Evolutionary conservation across 2,113 vertebrate species (phyloP), one percentile per base, ranked within the genome.

Genomic region (Cnemophilus loriae): DNA sequence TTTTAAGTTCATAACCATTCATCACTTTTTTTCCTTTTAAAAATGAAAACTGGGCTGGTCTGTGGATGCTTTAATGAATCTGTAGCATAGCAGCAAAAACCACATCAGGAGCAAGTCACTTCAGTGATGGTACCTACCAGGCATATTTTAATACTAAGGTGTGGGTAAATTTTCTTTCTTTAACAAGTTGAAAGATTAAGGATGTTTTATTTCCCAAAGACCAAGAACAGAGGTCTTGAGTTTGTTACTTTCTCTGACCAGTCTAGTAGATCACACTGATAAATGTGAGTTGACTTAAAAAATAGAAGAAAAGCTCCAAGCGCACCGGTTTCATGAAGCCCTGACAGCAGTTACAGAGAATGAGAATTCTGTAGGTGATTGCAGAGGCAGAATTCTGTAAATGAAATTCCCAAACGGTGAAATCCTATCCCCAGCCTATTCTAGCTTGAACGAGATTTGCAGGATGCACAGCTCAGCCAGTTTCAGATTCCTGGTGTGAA

Each of bases 401-500:
- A 55, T 86, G 68, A 33, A 74, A 69, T 94, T 91, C 71, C 74
- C 59, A 46, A 94, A 41, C 2, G 57, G 57, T 84, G 79, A 57
- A 94, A 67, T 75, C 56, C 44, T 77, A 9, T 70, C 60, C 90
- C 47, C 55, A 67, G 59, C 84, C 81, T 30, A 0, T 67, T 77
- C 67, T 74, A 9, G 50, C 86, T 68, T 77, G 71, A 88, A 73
- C 30, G 4, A 85, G 83, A 84, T 64, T 69, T 93, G 39, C 74
- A 73, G 74, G 56, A 85, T 88, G 68, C 8, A 5, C 47, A 56
- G 56, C 68, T 83, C 64, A 41, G 93, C 79, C 75, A 59, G 20
- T 78, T 86, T 92, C 47, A 37, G 7, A 92, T 94, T 95, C 82
- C 84, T 84, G 71, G 68, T 88, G 92, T 60, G 90, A 86, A 86